Percentiles rank a stretch among this genome's conserved stretches.
Evolutionary conservation across 2,113 vertebrate species (phyloP).

Genomic region (Micromys minutus): DNA sequence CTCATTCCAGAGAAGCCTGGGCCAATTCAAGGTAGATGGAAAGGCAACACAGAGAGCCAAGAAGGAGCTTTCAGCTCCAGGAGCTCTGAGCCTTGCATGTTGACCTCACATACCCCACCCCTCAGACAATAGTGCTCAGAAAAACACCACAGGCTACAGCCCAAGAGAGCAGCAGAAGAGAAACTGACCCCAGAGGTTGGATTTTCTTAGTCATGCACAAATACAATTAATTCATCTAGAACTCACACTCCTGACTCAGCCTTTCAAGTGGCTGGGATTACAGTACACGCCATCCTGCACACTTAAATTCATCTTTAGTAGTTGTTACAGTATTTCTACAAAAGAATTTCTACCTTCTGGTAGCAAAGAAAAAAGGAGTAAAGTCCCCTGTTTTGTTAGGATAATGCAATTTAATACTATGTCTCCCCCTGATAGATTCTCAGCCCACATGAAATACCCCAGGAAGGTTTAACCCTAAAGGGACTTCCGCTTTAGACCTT

Average conservation of each 20-base stretch:
- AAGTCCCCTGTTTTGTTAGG: neutral
- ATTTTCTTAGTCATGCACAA: too few relatives aligned
- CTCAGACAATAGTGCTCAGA: neutral
- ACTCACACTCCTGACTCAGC: neutral
- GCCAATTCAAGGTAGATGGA: neutral
- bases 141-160: neutral
- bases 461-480: neutral
- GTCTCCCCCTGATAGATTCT: neutral
- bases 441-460: neutral
- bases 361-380: neutral
- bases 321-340: neutral
- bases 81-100: neutral
- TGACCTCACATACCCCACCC: neutral
- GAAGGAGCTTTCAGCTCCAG: neutral
- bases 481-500: neutral
- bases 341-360: neutral
- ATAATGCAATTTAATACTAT: neutral
- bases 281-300: too few relatives aligned
- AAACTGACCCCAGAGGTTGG: neutral
- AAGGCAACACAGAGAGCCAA: neutral
- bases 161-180: neutral
- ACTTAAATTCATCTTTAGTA: neutral
- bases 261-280: neutral
- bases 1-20: too few relatives aligned
- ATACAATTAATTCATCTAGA: neutral